Percentiles rank a stretch among this genome's conserved stretches.
These are phyloP conservation scores for Peromyscus attwateri DNA, from an alignment of 2,797 vertebrate species.

Conservation along the genomic window DNA sequence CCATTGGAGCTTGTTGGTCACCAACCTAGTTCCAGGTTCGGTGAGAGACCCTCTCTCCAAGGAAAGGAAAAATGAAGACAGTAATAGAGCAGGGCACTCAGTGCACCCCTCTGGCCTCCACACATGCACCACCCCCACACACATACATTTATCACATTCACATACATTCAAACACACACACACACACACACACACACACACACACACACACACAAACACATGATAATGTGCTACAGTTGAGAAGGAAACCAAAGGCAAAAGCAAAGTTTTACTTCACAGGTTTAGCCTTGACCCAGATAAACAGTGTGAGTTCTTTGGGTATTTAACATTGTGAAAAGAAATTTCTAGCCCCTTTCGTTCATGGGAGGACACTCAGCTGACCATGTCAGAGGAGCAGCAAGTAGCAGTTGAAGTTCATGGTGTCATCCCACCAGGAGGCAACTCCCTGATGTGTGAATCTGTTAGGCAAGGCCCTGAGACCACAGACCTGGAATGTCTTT, in stretches of 20 bases:
- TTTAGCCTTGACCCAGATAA: background rate
- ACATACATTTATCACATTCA: background rate
- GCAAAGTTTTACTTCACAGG: background rate
- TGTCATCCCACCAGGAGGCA: too few species aligned
- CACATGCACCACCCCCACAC: background rate
- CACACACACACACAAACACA: background rate
- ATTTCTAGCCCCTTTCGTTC: background rate
- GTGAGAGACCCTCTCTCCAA: background rate
- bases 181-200: background rate
- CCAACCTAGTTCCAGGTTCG: background rate
- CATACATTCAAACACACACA: too few species aligned
- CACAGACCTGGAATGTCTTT: too few species aligned
- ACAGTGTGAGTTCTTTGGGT: background rate
- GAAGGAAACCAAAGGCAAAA: slow-evolving; percentile 27
- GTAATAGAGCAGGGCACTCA: background rate
- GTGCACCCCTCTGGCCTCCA: too few species aligned
- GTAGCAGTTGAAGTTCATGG: too few species aligned
- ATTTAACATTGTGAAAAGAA: slow-evolving; percentile 35
- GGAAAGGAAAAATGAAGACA: background rate
- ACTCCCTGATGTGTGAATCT: too few species aligned
- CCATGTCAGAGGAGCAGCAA: too few species aligned
- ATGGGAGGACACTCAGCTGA: background rate
- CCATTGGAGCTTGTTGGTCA: too few species aligned
- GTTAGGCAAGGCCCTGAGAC: too few species aligned
- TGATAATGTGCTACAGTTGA: background rate